A percentile compares a stretch with the other conserved stretches of the same genome.
These are phyloP conservation scores for Leucosticte australis DNA, from an alignment of 2,113 vertebrate genomes.

Conservation along the genomic window DNA sequence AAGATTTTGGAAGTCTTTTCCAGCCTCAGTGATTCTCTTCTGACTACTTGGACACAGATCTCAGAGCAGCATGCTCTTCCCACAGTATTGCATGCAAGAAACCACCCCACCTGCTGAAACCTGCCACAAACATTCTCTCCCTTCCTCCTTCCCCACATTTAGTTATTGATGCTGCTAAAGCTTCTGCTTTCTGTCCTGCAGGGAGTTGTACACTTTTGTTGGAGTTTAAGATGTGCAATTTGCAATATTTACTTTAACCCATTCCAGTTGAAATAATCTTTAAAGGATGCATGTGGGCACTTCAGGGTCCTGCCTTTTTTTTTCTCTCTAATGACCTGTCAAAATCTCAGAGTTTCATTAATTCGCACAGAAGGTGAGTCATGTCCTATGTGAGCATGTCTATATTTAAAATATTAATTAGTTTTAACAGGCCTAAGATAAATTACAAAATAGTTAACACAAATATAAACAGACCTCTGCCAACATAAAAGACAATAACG, in stretches of 20 bases:
- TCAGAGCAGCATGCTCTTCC: rapidly evolving
- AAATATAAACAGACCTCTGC: background rate
- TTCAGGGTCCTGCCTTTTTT: background rate
- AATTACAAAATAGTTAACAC: background rate
- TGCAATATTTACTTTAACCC: background rate
- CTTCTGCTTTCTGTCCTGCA: background rate
- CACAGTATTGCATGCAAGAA: rapidly evolving
- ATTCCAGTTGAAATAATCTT: background rate
- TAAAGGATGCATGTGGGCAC: background rate
- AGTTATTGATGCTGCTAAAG: background rate
- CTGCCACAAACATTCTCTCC: background rate
- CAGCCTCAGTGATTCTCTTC: background rate
- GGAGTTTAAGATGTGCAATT: background rate
- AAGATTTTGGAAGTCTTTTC: background rate
- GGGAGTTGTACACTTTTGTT: background rate
- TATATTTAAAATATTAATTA: background rate
- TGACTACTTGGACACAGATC: background rate
- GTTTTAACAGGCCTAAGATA: background rate
- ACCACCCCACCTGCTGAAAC: background rate
- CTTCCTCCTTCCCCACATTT: background rate
- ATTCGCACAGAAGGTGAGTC: background rate
- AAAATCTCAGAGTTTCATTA: background rate
- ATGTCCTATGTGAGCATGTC: background rate
- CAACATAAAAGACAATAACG: background rate
- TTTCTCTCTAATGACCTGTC: background rate